phyloP scores from a whole-genome alignment of 2,113 vertebrate species.

The Trichechus manatus region DNA sequence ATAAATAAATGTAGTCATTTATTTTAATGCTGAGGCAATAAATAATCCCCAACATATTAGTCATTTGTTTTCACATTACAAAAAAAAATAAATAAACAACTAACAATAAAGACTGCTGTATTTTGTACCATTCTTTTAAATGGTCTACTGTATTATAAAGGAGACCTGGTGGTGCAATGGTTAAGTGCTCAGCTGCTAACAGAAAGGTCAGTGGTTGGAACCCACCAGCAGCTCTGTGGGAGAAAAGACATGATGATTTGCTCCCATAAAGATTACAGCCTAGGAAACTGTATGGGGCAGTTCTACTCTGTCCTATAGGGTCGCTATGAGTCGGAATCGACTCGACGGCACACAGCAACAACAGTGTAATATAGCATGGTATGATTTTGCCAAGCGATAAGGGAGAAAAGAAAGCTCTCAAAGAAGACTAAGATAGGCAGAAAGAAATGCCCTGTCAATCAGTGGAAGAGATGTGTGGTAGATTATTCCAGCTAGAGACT shows the following conservation, averaged over 20 bases:
- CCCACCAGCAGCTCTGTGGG: neutral
- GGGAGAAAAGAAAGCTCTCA: neutral
- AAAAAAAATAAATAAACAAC: neutral
- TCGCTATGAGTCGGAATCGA: neutral
- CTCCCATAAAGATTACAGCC: no score
- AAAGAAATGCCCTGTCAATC: neutral
- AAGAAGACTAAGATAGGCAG: neutral
- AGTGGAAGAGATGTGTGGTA: neutral
- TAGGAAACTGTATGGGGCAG: neutral
- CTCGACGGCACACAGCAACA: no score
- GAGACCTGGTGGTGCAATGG: neutral
- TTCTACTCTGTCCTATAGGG: neutral
- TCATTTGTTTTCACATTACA: constrained; percentile 16
- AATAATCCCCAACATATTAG: constrained; percentile 7
- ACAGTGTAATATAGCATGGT: neutral
- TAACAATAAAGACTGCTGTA: neutral
- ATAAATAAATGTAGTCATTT: neutral
- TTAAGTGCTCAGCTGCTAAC: neutral
- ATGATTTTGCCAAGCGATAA: constrained; percentile 3
- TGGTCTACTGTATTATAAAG: neutral
- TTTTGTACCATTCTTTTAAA: constrained; percentile 50
- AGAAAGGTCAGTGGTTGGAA: neutral
- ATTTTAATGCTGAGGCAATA: constrained; percentile 32
- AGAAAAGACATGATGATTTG: neutral
- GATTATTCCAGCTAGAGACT: neutral